phyloP scores from a whole-genome alignment of 2,888 invertebrate genomes.

The Drosophila borborema region DNA sequence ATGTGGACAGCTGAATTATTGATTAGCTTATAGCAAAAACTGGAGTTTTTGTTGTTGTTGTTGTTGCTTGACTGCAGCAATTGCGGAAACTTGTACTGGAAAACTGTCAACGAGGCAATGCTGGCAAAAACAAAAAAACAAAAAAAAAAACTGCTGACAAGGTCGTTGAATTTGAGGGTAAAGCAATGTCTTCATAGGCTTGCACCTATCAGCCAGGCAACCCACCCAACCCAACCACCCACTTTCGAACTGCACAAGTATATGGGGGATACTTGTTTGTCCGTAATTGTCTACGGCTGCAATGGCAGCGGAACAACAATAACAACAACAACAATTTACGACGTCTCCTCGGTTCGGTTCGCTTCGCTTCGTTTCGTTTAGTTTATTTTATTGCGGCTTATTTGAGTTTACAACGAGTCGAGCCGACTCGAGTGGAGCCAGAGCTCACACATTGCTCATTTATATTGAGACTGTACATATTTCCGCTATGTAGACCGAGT shows the following conservation, averaged over 20 bases:
- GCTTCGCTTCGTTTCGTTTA: slow-evolving; percentile 45
- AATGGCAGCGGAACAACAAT: slow-evolving; percentile 35
- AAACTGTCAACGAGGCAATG: slow-evolving; percentile 66
- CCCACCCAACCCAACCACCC: neutral
- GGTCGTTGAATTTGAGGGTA: slow-evolving; percentile 59
- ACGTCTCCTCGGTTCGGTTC: slow-evolving; percentile 43
- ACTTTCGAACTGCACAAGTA: neutral
- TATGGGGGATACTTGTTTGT: slow-evolving; percentile 29
- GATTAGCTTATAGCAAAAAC: slow-evolving; percentile 52
- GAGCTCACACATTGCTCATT: slow-evolving; percentile 70
- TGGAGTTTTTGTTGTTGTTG: slow-evolving; percentile 22
- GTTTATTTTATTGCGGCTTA: slow-evolving; percentile 75
- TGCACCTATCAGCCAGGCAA: neutral
- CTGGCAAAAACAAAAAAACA: slow-evolving; percentile 23
- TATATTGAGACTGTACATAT: slow-evolving; percentile 70
- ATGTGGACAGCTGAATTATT: slow-evolving; percentile 48
- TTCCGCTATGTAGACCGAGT: slow-evolving; percentile 43
- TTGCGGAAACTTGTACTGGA: slow-evolving; percentile 42
- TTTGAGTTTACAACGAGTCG: slow-evolving; percentile 55
- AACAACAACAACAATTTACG: slow-evolving; percentile 54
- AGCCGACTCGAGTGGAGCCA: neutral
- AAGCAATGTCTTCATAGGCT: slow-evolving; percentile 22
- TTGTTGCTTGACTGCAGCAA: slow-evolving; percentile 21
- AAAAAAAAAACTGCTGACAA: slow-evolving; percentile 58
- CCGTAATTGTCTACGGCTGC: slow-evolving; percentile 66